phyloP scores from a whole-genome alignment of 2,888 invertebrate species.

The Pycnomerus fuliginosus region DNA sequence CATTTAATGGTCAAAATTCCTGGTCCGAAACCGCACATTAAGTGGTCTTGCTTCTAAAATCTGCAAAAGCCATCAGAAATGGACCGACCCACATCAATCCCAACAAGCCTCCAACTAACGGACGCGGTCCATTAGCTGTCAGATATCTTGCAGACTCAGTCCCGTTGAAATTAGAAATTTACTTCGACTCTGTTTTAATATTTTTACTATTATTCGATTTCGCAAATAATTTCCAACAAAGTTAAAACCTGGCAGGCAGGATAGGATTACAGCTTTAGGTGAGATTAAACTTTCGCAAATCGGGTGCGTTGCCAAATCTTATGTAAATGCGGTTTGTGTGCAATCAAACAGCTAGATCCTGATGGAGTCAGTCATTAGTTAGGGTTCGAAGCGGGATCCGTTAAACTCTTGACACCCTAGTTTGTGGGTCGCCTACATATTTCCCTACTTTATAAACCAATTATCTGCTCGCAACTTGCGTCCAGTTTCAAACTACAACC shows the following conservation, averaged over 20 bases:
- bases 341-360: constrained; percentile 20
- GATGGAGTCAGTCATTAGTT: constrained; percentile 20
- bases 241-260: no score
- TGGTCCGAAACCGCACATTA: constrained; percentile 13
- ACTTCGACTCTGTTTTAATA: no score
- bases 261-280: no score
- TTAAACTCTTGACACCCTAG: constrained; percentile 29
- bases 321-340: constrained; percentile 21
- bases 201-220: no score
- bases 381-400: constrained; percentile 23
- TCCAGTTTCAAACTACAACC: constrained; percentile 32
- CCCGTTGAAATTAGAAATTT: no score
- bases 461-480: constrained; percentile 32
- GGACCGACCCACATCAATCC: constrained; percentile 29
- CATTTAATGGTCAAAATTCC: constrained; percentile 16
- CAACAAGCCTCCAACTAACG: constrained; percentile 17
- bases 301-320: no score
- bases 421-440: constrained; percentile 22
- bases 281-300: no score
- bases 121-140: constrained; percentile 20
- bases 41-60: constrained; percentile 27
- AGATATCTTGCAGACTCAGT: constrained; percentile 8
- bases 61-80: constrained; percentile 29
- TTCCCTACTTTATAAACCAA: constrained; percentile 32
- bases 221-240: no score